phyloP scores from a whole-genome alignment of 2,113 vertebrate genomes.

The Apteryx mantelli region DNA sequence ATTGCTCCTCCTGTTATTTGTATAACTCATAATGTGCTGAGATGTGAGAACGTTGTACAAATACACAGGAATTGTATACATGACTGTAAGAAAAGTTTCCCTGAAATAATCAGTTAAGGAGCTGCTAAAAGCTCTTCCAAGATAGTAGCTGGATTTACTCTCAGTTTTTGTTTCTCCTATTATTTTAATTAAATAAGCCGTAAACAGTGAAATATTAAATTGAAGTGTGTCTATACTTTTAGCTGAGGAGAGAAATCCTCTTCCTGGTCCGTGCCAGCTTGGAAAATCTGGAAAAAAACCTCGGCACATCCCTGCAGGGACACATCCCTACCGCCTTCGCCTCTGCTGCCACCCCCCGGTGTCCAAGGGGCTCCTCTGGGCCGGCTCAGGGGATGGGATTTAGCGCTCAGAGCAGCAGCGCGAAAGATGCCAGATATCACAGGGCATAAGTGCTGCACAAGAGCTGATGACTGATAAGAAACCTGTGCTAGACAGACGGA shows the following conservation, averaged over 20 bases:
- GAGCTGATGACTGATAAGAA: not conserved
- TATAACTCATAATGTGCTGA: not conserved
- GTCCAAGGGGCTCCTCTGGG: not conserved
- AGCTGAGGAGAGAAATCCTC: not conserved
- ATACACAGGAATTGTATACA: rapidly evolving
- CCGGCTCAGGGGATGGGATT: not conserved
- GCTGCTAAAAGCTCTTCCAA: not conserved
- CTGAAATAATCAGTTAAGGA: not conserved
- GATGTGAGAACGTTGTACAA: not conserved
- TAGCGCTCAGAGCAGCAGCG: not conserved
- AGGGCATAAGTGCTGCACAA: not conserved
- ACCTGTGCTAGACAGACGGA: rapidly evolving
- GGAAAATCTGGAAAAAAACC: not conserved
- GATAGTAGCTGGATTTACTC: not conserved
- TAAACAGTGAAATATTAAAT: not conserved
- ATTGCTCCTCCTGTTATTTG: not conserved
- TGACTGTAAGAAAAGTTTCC: not conserved
- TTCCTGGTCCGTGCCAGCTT: not conserved
- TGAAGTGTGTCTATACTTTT: not conserved
- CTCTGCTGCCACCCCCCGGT: not conserved
- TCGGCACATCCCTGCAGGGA: not conserved
- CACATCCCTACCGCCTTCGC: too few species aligned
- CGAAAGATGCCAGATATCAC: not conserved
- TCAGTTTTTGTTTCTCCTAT: rapidly evolving
- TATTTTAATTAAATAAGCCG: not conserved